A percentile compares a stretch with the other conserved stretches of the same genome.
These are phyloP conservation scores for Amyelois transitella DNA, from an alignment of 1,140 invertebrate species.

Conservation along the genomic window DNA sequence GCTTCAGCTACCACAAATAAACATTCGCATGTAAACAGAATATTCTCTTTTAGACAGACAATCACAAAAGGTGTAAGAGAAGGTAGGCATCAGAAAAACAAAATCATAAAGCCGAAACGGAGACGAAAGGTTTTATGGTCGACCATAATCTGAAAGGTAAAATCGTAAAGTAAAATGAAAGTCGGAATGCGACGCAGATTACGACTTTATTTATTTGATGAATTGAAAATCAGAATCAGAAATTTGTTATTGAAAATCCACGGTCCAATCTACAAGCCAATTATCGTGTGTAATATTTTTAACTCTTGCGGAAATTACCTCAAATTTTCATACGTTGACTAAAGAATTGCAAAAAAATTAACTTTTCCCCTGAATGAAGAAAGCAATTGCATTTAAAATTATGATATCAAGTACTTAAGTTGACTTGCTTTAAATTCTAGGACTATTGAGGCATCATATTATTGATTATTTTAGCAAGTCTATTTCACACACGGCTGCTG, in stretches of 20 bases:
- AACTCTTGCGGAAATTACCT: too few species aligned
- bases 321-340: too few species aligned
- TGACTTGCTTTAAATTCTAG: too few species aligned
- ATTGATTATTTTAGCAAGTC: too few species aligned
- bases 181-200: neutral
- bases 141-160: neutral
- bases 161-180: neutral
- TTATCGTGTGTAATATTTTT: too few species aligned
- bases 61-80: neutral
- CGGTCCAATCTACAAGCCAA: conserved; percentile 4
- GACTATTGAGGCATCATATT: too few species aligned
- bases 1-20: conserved; percentile 63
- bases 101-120: neutral
- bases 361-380: too few species aligned
- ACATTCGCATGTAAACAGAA: conserved; percentile 39
- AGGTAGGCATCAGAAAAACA: neutral
- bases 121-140: neutral
- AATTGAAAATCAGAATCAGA: neutral
- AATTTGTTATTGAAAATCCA: neutral
- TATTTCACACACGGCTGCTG: too few species aligned
- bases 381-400: too few species aligned
- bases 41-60: neutral
- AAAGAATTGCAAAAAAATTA: too few species aligned
- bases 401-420: too few species aligned
- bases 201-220: neutral